Conservation (phyloP, 2,797 vertebrate species). For the Poeciliopsis gracilis region DNA sequence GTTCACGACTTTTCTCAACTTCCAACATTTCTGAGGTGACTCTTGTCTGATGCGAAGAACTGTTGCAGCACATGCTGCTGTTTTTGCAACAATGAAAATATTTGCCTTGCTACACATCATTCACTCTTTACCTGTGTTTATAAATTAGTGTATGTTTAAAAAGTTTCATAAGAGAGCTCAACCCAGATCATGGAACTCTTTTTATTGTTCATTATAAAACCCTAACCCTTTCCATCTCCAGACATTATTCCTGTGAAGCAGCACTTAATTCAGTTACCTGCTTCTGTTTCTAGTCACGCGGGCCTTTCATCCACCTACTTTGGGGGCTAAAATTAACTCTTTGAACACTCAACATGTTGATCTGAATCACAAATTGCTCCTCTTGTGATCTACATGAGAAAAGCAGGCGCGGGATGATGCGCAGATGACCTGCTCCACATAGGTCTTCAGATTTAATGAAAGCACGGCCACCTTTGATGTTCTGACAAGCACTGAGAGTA, state of each 20-base stretch:
- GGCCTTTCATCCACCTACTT: conserved; percentile 64
- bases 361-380: conserved; percentile 74
- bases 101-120: neutral
- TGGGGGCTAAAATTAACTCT: conserved; percentile 63
- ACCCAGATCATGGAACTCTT: neutral
- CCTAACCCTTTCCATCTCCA: neutral
- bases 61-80: neutral
- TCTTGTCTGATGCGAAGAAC: no score
- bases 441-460: conserved; percentile 64
- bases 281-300: conserved; percentile 26
- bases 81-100: neutral
- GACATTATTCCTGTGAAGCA: neutral
- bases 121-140: neutral
- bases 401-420: conserved; percentile 57
- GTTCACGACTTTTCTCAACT: neutral
- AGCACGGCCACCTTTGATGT: conserved; percentile 72
- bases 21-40: neutral
- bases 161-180: neutral
- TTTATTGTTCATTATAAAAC: neutral
- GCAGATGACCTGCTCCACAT: conserved; percentile 54
- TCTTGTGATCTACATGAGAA: conserved; percentile 75
- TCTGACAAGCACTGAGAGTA: conserved; percentile 68
- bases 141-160: neutral
- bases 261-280: neutral
- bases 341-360: conserved; percentile 64